Percentiles rank a stretch among this genome's conserved stretches.
Evolutionary conservation across 2,113 vertebrate species (phyloP).

Genomic region (Sminthopsis crassicaudata): DNA sequence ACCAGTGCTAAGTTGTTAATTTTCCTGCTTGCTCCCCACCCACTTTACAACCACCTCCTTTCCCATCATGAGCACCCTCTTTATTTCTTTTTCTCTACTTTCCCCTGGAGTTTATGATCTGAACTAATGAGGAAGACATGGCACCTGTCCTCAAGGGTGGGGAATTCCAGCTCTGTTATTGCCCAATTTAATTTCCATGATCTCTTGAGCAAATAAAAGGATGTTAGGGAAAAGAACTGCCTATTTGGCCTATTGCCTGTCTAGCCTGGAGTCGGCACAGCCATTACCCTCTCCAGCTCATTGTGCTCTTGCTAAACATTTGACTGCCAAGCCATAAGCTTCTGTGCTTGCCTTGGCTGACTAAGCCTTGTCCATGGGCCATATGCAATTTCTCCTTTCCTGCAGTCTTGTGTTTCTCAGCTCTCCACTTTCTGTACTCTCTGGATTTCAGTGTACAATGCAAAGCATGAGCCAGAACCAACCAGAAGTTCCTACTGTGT

Average conservation of each 20-base stretch:
- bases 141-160: conserved; percentile 79
- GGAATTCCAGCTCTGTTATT: conserved; percentile 79
- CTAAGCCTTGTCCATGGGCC: conserved; percentile 47
- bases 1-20: neutral
- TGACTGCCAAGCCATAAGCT: conserved; percentile 76
- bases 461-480: neutral
- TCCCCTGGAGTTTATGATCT: conserved; percentile 82
- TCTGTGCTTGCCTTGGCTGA: conserved; percentile 56
- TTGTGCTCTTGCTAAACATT: conserved; percentile 79
- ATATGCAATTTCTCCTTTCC: neutral
- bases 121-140: conserved; percentile 81
- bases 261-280: conserved; percentile 66
- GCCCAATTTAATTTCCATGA: conserved; percentile 82
- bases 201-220: conserved; percentile 82
- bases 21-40: neutral
- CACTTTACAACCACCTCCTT: conserved; percentile 2
- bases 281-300: conserved; percentile 70
- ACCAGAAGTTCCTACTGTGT: neutral
- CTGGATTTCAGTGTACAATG: neutral
- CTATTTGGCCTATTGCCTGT: conserved; percentile 75
- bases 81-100: conserved; percentile 61
- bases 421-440: neutral
- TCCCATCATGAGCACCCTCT: neutral
- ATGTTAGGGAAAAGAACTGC: conserved; percentile 74
- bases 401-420: neutral